Evolutionary conservation across 2,888 invertebrate genomes (phyloP).

Genomic region (Balanococcus diminutus): DNA sequence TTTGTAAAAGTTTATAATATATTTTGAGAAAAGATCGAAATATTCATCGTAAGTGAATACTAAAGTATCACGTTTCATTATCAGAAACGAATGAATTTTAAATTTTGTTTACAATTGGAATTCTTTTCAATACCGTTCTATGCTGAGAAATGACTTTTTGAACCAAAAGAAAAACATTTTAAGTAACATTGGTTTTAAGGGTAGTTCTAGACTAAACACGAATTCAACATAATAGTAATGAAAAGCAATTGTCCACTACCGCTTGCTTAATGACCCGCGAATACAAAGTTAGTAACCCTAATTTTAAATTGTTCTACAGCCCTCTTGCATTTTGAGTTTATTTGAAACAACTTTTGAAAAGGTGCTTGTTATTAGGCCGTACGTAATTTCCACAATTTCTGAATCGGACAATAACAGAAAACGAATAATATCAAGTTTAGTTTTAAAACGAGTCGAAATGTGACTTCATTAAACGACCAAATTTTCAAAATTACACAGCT

Average conservation of each 20-base stretch:
- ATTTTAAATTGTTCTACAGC: slow-evolving; percentile 49
- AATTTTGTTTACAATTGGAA: neutral
- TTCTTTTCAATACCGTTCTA: neutral
- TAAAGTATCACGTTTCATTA: no score
- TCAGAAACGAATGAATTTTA: no score
- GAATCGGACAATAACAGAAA: slow-evolving; percentile 33
- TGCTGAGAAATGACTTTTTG: neutral
- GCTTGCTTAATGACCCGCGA: slow-evolving; percentile 54
- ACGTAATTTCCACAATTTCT: slow-evolving; percentile 51
- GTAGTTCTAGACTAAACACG: slow-evolving; percentile 37
- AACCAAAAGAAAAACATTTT: slow-evolving; percentile 21
- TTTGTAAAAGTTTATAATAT: no score
- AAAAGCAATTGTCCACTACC: slow-evolving; percentile 53
- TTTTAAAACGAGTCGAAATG: slow-evolving; percentile 25
- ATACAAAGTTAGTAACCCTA: slow-evolving; percentile 54
- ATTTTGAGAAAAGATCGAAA: no score
- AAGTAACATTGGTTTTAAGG: slow-evolving; percentile 37
- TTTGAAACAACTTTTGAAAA: slow-evolving; percentile 52
- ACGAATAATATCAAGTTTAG: slow-evolving; percentile 44
- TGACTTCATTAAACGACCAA: neutral
- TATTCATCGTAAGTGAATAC: no score
- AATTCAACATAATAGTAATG: slow-evolving; percentile 48
- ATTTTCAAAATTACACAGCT: slow-evolving; percentile 11
- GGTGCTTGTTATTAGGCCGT: slow-evolving; percentile 54
- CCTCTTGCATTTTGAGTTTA: slow-evolving; percentile 44